Conservation (phyloP, 2,113 vertebrate genomes). For the Ophthalmolycus amberensis region DNA sequence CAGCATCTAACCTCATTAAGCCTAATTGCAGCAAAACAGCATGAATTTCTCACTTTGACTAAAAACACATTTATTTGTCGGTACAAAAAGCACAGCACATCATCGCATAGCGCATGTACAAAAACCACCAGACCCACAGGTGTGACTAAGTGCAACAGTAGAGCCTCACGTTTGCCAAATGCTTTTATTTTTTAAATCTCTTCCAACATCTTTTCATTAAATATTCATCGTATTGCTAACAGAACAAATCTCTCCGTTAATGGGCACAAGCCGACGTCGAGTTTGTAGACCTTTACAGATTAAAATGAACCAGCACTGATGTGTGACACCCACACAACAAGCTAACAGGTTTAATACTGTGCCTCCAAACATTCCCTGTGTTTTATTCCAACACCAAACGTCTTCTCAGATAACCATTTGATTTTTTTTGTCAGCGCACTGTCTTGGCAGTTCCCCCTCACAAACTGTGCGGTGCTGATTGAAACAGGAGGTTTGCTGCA, state of each 20-base stretch:
- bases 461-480: conserved; percentile 10
- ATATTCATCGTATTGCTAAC: conserved; percentile 47
- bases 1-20: neutral
- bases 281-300: conserved; percentile 4
- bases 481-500: conserved; percentile 53
- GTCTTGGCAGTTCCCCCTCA: conserved; percentile 25
- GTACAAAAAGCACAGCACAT: conserved; percentile 34
- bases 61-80: conserved; percentile 47
- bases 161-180: conserved; percentile 40
- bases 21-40: conserved; percentile 31
- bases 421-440: neutral
- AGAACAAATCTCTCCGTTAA: conserved; percentile 33
- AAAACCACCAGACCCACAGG: conserved; percentile 4
- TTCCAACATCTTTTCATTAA: conserved; percentile 46
- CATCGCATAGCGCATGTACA: conserved; percentile 6
- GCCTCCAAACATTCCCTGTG: conserved; percentile 24
- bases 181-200: conserved; percentile 65
- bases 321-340: conserved; percentile 13
- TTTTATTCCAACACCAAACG: conserved; percentile 32
- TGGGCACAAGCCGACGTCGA: conserved; percentile 18
- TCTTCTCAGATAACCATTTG: conserved; percentile 11
- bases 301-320: conserved; percentile 26
- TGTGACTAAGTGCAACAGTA: conserved; percentile 49
- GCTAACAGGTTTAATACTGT: conserved; percentile 13
- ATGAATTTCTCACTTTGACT: conserved; percentile 30